Conservation (phyloP, 2,113 vertebrate genomes). For the Notechis scutatus region DNA sequence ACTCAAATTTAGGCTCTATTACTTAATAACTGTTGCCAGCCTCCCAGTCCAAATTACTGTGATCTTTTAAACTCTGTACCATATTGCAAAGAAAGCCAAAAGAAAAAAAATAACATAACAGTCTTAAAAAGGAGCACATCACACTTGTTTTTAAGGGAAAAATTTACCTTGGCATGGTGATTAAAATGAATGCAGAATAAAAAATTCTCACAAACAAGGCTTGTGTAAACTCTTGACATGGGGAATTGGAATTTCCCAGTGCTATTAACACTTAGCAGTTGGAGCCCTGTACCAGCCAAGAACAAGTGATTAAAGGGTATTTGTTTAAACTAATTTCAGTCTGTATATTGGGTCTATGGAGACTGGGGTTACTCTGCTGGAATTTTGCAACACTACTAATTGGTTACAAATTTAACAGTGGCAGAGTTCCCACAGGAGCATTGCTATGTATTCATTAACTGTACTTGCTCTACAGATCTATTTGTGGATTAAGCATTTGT, state of each 20-base stretch:
- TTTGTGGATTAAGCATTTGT: constrained; percentile 13
- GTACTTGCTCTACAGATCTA: not conserved
- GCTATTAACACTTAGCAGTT: constrained; percentile 76
- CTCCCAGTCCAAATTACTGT: not conserved
- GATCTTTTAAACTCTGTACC: not conserved
- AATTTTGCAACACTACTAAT: constrained; percentile 79
- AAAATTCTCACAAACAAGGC: constrained; percentile 67
- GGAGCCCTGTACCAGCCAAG: constrained; percentile 72
- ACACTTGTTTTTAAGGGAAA: constrained; percentile 60
- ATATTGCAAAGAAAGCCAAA: not conserved
- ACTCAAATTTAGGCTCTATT: not conserved
- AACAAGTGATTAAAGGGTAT: constrained; percentile 78
- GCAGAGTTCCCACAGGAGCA: constrained; percentile 66
- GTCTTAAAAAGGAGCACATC: constrained; percentile 36
- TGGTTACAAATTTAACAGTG: constrained; percentile 79
- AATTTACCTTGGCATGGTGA: constrained; percentile 65
- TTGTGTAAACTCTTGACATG: constrained; percentile 73
- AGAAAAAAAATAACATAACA: not conserved
- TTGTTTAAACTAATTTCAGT: constrained; percentile 81
- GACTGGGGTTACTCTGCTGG: constrained; percentile 75
- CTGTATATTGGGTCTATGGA: constrained; percentile 73
- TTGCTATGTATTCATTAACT: constrained; percentile 40
- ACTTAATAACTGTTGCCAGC: not conserved
- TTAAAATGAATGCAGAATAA: constrained; percentile 71
- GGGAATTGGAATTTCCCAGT: constrained; percentile 76